Evolutionary conservation across 2,888 invertebrate species (phyloP), one percentile per base, ranked within the genome.

Genomic region (Cataglyphis cursor): DNA sequence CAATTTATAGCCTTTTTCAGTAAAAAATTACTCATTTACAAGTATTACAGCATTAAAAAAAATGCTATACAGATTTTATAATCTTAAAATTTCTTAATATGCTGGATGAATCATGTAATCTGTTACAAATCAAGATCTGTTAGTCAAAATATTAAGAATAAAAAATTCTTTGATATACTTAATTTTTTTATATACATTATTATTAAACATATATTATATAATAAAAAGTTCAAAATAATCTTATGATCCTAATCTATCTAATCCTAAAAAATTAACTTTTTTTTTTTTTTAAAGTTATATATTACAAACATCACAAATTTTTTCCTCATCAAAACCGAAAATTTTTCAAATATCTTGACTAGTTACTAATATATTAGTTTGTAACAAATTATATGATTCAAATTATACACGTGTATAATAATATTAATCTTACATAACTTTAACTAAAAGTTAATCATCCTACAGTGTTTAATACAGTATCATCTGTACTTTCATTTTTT

Each of bases 401-500:
- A 28, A 18, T 31, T 31, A 31, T 61, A 21, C 10, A 21, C 21
- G n/a, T 61, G 41, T 38, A 66, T 65, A 65, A 75, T 76, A 75
- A 65, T 48, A 48, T n/a, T n/a, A 54, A 76, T 28, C 21, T 3
- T 35, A 41, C 68, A 78, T 28, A 66, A 35, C 57, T 66, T 87
- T 83, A 90, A 84, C 44, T 88, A 18, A 75, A 76, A 54, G 65
- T 73, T 84, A 83, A 83, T 66, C 85, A 70, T 24, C 64, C 62
- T 54, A 84, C 38, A 64, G 65, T 74, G 61, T 68, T 84, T 64
- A 74, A 84, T 81, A 78, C 64, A 64, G 62, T 24, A n/a, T 89
- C 83, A 10, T 87, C 83, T 35, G 83, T 87, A 87, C 81, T 81
- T 89, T 90, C 90, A 85, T 89, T 87, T 72, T 90, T 90, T 62